Evolutionary conservation across 2,797 vertebrate genomes (phyloP), one percentile per base, ranked within the genome.

Genomic region (Ptychobarbus kaznakovi): DNA sequence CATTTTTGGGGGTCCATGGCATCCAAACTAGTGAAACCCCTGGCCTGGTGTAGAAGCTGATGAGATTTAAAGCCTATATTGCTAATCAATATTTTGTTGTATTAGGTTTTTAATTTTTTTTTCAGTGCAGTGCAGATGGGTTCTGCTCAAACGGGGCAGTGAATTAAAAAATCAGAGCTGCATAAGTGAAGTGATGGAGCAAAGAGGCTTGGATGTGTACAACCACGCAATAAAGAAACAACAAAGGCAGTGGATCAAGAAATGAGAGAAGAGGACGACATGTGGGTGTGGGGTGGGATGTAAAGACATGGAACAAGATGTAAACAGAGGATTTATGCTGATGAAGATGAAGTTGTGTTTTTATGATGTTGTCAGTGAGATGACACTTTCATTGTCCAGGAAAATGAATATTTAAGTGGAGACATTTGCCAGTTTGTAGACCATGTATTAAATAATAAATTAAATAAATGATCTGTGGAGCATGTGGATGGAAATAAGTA

Each of bases 291-390:
- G 49, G 68, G 4, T 82, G 65, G 32, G 63, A 32, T 35, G 63
- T 35, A 35, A 49, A 80, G 46, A 40, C 20, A 32, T 40, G 44
- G 79, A 51, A 81, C 32, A 42, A 76, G 49, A 76, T 0, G 12
- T 56, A 74, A 63, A 82, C 81, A 49, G 6, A 35, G 53, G 40
- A 42, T 82, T 82, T 74, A 40, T 63, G 69, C 81, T 61, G 69
- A 74, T 58, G 25, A 56, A 61, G 38, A 22, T 28, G 9, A 12
- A n/a, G 25, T 22, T 63, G n/a, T 63, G 58, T 74, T 63, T 63
- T 74, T 63, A 63, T 82, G 69, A 18, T 76, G 44, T 75, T 65
- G 28, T 66, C 0, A 16, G 42, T 75, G 58, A 63, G 28, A 63
- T 25, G 16, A 22, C n/a, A 25, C 38, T 44, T 82, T 42, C 12